Evolutionary conservation across 1,140 invertebrate species (phyloP).

Genomic region (Drosophila ogumai): DNA sequence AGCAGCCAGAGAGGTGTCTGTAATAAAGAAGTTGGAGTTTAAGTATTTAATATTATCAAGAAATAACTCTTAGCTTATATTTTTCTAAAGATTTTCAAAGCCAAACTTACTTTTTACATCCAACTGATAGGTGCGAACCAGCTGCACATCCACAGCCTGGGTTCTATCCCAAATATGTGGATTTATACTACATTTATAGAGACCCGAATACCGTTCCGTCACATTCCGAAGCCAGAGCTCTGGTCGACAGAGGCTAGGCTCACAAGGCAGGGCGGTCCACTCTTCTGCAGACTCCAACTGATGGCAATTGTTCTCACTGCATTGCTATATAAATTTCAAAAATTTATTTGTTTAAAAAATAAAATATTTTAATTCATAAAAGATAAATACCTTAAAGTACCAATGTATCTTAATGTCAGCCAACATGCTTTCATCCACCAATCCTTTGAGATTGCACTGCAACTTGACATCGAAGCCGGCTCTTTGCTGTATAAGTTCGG

Average conservation of each 20-base stretch:
- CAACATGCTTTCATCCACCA: constrained; percentile 63
- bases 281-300: constrained; percentile 58
- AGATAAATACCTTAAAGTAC: constrained; percentile 72
- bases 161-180: constrained; percentile 59
- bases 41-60: too few relatives aligned
- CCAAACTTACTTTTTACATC: constrained; percentile 71
- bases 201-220: constrained; percentile 76
- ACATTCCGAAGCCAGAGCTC: constrained; percentile 74
- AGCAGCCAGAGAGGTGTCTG: constrained; percentile 67
- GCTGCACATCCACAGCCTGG: constrained; percentile 64
- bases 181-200: constrained; percentile 80
- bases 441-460: constrained; percentile 72
- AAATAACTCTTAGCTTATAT: too few relatives aligned
- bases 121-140: constrained; percentile 78
- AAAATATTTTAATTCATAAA: background rate
- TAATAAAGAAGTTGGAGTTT: background rate
- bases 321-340: constrained; percentile 54
- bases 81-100: background rate
- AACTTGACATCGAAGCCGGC: constrained; percentile 71
- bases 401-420: constrained; percentile 72
- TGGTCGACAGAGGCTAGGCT: constrained; percentile 68
- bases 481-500: constrained; percentile 75
- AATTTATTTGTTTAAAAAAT: background rate
- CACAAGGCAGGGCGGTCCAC: constrained; percentile 76
- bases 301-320: constrained; percentile 73